phyloP scores from a whole-genome alignment of 1,140 invertebrate species.

The Lucilia cuprina region DNA sequence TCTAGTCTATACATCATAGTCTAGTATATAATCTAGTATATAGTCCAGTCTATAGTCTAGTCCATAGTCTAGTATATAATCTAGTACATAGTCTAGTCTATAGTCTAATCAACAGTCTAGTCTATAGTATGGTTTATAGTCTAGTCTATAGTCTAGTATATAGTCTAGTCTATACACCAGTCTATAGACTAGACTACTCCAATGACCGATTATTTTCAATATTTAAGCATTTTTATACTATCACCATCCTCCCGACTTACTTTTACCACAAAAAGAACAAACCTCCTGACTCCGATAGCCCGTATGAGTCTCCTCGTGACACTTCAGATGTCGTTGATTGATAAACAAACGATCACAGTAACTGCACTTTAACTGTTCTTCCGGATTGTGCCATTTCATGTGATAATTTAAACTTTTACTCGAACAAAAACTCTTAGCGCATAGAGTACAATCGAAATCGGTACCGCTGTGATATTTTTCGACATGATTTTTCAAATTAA shows the following conservation, averaged over 20 bases:
- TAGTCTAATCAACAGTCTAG: too few relatives aligned
- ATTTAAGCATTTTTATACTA: neutral
- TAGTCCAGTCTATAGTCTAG: too few relatives aligned
- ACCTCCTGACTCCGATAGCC: slow-evolving; percentile 50
- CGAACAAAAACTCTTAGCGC: slow-evolving; percentile 56
- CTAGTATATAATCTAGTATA: too few relatives aligned
- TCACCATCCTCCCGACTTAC: slow-evolving; percentile 40
- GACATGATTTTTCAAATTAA: slow-evolving; percentile 53
- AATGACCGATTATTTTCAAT: neutral
- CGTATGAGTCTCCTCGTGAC: slow-evolving; percentile 55
- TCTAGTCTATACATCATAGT: too few relatives aligned
- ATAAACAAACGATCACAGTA: slow-evolving; percentile 57
- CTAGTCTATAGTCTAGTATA: too few relatives aligned
- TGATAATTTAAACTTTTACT: slow-evolving; percentile 58
- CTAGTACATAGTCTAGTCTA: too few relatives aligned
- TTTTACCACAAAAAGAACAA: slow-evolving; percentile 55
- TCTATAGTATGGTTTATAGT: too few relatives aligned
- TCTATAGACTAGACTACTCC: too few relatives aligned
- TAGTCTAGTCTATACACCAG: too few relatives aligned
- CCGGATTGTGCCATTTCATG: slow-evolving; percentile 59
- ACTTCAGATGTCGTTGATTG: slow-evolving; percentile 54
- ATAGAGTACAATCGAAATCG: slow-evolving; percentile 54
- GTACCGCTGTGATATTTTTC: slow-evolving; percentile 60
- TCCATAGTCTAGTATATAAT: too few relatives aligned
- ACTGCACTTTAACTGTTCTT: slow-evolving; percentile 51